Evolutionary conservation across 1,140 invertebrate genomes (phyloP).

Genomic region (Drosophila sp.): DNA sequence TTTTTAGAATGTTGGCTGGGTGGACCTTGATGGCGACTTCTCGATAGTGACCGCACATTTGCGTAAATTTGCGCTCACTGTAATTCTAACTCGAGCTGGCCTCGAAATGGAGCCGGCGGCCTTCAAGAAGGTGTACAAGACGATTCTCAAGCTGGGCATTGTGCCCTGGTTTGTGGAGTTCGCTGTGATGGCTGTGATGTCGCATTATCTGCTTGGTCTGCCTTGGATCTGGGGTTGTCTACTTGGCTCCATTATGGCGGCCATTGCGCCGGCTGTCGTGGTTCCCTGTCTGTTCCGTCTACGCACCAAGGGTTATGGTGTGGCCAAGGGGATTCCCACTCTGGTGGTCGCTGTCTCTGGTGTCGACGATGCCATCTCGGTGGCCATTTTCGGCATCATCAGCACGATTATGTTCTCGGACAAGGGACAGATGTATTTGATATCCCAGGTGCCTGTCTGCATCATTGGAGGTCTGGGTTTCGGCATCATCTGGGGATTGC

Average conservation of each 20-base stretch:
- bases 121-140: constrained; percentile 91
- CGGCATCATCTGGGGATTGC: constrained; percentile 90
- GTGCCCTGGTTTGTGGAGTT: constrained; percentile 94
- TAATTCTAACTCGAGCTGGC: constrained; percentile 96
- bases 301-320: constrained; percentile 93
- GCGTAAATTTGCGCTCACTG: constrained; percentile 94
- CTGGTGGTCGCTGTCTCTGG: constrained; percentile 95
- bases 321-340: constrained; percentile 97
- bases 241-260: constrained; percentile 93
- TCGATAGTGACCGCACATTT: constrained; percentile 87
- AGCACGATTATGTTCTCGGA: constrained; percentile 92
- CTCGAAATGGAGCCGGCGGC: constrained; percentile 95
- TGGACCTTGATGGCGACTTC: constrained; percentile 89
- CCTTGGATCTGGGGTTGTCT: constrained; percentile 96
- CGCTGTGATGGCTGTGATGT: constrained; percentile 87
- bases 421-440: constrained; percentile 88
- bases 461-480: constrained; percentile 90
- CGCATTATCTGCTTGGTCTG: constrained; percentile 91
- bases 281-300: constrained; percentile 95
- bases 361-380: constrained; percentile 93
- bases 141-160: constrained; percentile 92
- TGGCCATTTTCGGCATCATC: constrained; percentile 95
- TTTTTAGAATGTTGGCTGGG: constrained; percentile 88
- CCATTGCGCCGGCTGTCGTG: constrained; percentile 97
- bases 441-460: constrained; percentile 90